Evolutionary conservation across 2,888 invertebrate species (phyloP).

Genomic region (Lasius platythorax): DNA sequence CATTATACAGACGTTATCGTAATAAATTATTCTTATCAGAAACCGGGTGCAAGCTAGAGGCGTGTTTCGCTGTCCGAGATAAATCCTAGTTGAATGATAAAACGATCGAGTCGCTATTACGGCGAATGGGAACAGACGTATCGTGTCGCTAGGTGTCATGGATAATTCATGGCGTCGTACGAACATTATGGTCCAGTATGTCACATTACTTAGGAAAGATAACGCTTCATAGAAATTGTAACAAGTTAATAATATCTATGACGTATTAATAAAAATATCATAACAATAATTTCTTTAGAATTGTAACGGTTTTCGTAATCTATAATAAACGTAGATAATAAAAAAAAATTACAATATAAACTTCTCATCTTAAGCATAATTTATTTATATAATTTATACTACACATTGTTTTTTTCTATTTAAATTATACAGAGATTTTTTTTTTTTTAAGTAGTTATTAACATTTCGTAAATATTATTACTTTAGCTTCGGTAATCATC

Average conservation of each 20-base stretch:
- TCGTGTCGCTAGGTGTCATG: constrained; percentile 62
- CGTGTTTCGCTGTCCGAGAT: constrained; percentile 73
- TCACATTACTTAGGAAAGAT: constrained; percentile 30
- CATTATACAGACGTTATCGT: constrained; percentile 67
- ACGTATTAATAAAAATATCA: neutral
- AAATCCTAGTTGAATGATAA: constrained; percentile 72
- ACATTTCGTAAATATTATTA: neutral
- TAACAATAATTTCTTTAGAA: neutral
- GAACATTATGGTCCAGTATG: constrained; percentile 40
- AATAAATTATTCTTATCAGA: constrained; percentile 70
- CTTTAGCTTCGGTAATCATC: constrained; percentile 27
- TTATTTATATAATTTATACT: neutral
- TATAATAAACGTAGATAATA: neutral
- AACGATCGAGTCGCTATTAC: constrained; percentile 73
- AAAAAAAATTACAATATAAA: neutral
- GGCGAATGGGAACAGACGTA: constrained; percentile 48
- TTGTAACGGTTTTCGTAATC: neutral
- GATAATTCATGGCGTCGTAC: constrained; percentile 61
- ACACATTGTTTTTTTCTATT: neutral
- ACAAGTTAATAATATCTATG: constrained; percentile 1
- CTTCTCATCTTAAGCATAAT: too few relatives aligned
- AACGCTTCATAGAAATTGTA: constrained; percentile 2
- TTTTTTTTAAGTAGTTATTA: neutral
- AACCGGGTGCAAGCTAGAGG: constrained; percentile 59
- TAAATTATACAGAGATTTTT: neutral